These are phyloP conservation scores for Drosophila nebulosa DNA, from an alignment of 1,140 invertebrate species.

Conservation along the genomic window DNA sequence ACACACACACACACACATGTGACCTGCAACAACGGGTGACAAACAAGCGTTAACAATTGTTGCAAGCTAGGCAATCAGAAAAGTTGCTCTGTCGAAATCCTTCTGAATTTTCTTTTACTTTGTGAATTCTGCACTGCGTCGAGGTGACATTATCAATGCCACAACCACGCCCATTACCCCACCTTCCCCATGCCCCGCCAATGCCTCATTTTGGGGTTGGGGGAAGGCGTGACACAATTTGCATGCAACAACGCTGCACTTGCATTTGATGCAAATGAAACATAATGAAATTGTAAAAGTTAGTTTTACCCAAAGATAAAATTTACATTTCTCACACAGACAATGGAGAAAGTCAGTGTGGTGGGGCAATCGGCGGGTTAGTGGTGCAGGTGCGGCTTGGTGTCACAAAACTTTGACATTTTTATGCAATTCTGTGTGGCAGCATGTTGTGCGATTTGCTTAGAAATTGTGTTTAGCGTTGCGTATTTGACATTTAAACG, in stretches of 20 bases:
- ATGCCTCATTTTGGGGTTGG: neutral
- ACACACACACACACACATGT: neutral
- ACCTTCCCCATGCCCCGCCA: neutral
- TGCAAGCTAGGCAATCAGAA: constrained; percentile 7
- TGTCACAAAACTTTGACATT: constrained; percentile 68
- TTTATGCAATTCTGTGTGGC: constrained; percentile 56
- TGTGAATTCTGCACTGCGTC: neutral
- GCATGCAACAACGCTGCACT: constrained; percentile 35
- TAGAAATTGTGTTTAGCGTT: constrained; percentile 70
- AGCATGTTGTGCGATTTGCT: constrained; percentile 68
- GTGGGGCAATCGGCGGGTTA: no score
- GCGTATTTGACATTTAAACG: constrained; percentile 76
- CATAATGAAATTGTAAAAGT: constrained; percentile 79
- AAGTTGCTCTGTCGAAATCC: neutral
- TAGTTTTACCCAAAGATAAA: constrained; percentile 66
- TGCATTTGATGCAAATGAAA: constrained; percentile 70
- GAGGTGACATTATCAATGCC: constrained; percentile 18
- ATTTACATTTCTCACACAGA: constrained; percentile 70
- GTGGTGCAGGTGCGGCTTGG: neutral
- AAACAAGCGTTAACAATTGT: constrained; percentile 8
- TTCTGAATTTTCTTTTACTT: neutral
- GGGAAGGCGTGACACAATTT: constrained; percentile 49
- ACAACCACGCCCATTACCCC: constrained; percentile 2
- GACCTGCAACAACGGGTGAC: neutral
- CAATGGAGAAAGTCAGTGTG: constrained; percentile 34